Conservation (phyloP, 2,113 vertebrate genomes). For the Corynorhinus townsendii region DNA sequence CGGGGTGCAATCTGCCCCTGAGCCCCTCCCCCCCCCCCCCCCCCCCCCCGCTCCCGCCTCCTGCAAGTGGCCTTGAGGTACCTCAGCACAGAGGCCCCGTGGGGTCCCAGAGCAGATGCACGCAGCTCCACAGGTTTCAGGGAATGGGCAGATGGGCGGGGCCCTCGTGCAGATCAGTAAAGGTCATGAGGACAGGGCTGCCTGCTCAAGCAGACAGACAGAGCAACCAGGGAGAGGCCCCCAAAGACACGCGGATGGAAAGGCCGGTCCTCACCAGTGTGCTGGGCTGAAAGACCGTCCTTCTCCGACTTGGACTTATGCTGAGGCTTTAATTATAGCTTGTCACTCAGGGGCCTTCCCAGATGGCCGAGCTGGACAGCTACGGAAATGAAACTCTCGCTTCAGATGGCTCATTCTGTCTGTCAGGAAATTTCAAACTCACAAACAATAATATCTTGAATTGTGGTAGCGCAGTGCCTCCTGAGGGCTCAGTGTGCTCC, state of each 20-base stretch:
- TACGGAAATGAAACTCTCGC: slow-evolving; percentile 70
- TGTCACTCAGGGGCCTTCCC: slow-evolving; percentile 60
- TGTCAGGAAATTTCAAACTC: slow-evolving; percentile 73
- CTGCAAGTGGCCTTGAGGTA: neutral
- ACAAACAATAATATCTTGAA: slow-evolving; percentile 58
- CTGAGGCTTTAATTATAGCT: slow-evolving; percentile 65
- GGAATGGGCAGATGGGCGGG: neutral
- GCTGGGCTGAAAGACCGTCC: neutral
- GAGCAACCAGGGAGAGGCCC: neutral
- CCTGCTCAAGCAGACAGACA: neutral
- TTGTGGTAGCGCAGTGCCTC: neutral
- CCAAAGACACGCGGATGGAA: accelerated
- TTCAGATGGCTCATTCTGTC: slow-evolving; percentile 51
- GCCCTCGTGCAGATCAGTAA: neutral
- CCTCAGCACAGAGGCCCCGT: neutral
- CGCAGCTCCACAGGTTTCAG: neutral
- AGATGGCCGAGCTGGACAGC: neutral
- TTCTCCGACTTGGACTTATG: neutral
- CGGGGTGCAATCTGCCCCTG: neutral
- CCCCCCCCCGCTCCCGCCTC: neutral
- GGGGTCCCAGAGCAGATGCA: neutral
- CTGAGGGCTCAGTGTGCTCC: neutral
- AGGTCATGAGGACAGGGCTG: neutral
- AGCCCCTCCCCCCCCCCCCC: neutral
- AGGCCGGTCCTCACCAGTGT: neutral